These are phyloP conservation scores for Scarus forsteni DNA, from an alignment of 2,797 vertebrate species.

Conservation along the genomic window DNA sequence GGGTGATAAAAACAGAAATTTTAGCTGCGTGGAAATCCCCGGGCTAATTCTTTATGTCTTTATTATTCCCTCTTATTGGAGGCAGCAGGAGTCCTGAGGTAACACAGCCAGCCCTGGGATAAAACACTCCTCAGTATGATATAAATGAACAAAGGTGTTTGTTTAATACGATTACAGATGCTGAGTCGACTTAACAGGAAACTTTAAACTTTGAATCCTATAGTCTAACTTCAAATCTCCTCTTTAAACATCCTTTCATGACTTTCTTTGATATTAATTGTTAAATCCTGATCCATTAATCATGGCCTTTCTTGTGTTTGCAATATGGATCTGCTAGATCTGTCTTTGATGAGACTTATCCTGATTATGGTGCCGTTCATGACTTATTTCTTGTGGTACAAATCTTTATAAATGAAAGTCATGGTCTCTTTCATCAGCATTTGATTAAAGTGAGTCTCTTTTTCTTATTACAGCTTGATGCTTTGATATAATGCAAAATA, in stretches of 20 bases:
- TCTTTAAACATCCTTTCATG: constrained; percentile 9
- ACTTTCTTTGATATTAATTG: not conserved
- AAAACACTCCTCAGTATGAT: not conserved
- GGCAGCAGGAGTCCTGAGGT: constrained; percentile 15
- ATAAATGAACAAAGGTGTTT: not conserved
- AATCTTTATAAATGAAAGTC: not conserved
- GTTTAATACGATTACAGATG: not conserved
- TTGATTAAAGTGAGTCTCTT: no score
- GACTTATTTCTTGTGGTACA: not conserved
- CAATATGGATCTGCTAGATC: constrained; percentile 8
- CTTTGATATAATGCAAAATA: no score
- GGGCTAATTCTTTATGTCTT: not conserved
- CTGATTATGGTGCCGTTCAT: not conserved
- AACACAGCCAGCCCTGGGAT: not conserved
- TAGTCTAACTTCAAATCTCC: not conserved
- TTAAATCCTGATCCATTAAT: constrained; percentile 9
- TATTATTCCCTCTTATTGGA: constrained; percentile 2
- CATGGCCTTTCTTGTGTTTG: not conserved
- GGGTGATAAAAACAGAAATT: constrained; percentile 39
- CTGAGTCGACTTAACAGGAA: not conserved
- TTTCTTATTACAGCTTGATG: no score
- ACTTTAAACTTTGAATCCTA: constrained; percentile 2
- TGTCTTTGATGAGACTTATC: not conserved
- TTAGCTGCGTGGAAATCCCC: constrained; percentile 23
- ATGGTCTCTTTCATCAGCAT: not conserved